Conservation (phyloP, 2,113 vertebrate species). For the Oreochromis niloticus region DNA sequence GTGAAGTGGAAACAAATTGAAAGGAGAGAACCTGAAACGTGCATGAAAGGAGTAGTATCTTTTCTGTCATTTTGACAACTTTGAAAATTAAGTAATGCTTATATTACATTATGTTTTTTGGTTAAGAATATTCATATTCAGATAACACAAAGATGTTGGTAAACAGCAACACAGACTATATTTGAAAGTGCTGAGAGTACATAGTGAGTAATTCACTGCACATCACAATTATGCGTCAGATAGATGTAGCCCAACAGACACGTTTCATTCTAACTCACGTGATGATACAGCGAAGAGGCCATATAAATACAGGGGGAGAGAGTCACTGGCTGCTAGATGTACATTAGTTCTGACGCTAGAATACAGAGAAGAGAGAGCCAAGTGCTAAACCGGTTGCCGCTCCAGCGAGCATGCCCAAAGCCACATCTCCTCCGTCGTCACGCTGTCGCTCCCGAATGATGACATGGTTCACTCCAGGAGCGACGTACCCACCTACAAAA, state of each 20-base stretch:
- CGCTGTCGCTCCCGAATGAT: slow-evolving; percentile 84
- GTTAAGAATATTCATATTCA: slow-evolving; percentile 27
- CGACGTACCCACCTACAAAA: slow-evolving; percentile 73
- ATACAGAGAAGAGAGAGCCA: slow-evolving; percentile 92
- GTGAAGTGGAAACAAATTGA: neutral
- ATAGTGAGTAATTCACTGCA: neutral
- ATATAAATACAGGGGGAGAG: neutral
- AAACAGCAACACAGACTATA: neutral
- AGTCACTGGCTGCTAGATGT: neutral
- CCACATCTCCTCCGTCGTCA: slow-evolving; percentile 81
- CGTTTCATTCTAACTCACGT: slow-evolving; percentile 28
- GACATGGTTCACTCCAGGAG: slow-evolving; percentile 79
- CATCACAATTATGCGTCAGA: slow-evolving; percentile 40
- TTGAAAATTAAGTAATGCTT: neutral
- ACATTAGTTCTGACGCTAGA: slow-evolving; percentile 63
- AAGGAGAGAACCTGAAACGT: neutral
- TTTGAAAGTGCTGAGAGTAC: slow-evolving; percentile 53
- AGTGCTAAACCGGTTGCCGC: slow-evolving; percentile 91
- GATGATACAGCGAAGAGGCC: slow-evolving; percentile 36
- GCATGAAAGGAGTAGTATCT: neutral
- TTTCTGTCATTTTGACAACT: neutral
- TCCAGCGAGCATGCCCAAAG: slow-evolving; percentile 88
- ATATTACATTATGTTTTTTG: slow-evolving; percentile 9
- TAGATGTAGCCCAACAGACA: neutral
- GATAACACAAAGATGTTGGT: slow-evolving; percentile 4